Conservation (phyloP, 30 jellyfish, hydroid and myxozoan species). For the Hydractinia echinata region DNA sequence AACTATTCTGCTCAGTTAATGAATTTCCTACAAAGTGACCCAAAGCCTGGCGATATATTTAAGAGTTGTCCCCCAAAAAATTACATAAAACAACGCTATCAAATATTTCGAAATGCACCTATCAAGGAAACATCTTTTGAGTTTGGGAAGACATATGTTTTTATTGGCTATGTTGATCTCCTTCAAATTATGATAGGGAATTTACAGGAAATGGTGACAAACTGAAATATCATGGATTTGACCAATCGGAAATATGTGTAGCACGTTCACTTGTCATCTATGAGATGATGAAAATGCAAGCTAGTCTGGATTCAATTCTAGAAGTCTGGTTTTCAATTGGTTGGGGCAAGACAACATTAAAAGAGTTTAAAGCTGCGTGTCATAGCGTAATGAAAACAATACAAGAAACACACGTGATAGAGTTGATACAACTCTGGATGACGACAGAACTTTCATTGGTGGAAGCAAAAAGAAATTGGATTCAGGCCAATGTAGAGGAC, state of each 20-base stretch:
- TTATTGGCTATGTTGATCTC: constrained; percentile 17
- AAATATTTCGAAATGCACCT: neutral
- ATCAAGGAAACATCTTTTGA: neutral
- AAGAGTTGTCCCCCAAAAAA: neutral
- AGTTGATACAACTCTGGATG: neutral
- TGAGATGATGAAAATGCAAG: neutral
- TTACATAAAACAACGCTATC: neutral
- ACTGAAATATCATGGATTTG: neutral
- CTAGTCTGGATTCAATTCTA: neutral
- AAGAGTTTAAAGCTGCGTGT: constrained; percentile 6
- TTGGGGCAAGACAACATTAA: constrained; percentile 1
- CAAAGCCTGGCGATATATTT: neutral
- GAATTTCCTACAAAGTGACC: neutral
- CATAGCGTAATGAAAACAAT: constrained; percentile 1
- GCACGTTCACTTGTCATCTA: neutral
- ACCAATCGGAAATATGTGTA: neutral
- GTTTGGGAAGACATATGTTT: neutral
- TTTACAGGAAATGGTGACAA: neutral
- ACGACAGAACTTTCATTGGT: neutral
- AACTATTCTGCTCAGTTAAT: neutral
- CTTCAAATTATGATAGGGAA: neutral
- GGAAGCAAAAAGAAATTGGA: neutral
- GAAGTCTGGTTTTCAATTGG: constrained; percentile 13
- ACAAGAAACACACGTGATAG: neutral
- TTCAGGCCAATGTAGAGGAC: neutral